These are phyloP conservation scores for Stenodema calcarata DNA, from an alignment of 2,888 invertebrate genomes.

Conservation along the genomic window DNA sequence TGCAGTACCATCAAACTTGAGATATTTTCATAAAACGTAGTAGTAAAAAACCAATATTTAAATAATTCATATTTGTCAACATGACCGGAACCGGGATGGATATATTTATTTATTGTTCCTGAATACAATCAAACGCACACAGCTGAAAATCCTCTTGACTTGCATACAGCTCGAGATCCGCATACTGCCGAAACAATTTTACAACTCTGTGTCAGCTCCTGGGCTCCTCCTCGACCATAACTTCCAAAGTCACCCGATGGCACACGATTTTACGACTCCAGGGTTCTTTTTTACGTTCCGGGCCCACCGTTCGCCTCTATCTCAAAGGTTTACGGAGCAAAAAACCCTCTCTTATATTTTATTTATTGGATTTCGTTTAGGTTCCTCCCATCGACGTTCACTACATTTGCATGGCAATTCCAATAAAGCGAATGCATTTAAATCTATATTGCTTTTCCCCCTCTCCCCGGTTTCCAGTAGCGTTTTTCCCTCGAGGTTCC, in stretches of 20 bases:
- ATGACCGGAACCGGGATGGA: too few species aligned
- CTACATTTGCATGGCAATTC: conserved; percentile 50
- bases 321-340: conserved; percentile 24
- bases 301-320: not conserved
- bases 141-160: not conserved
- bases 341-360: conserved; percentile 37
- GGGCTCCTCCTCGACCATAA: conserved; percentile 1
- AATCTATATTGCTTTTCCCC: conserved; percentile 45
- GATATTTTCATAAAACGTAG: too few species aligned
- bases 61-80: too few species aligned
- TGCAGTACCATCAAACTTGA: not conserved
- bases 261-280: conserved; percentile 36
- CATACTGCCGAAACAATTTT: conserved; percentile 37
- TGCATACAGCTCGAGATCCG: not conserved
- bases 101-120: too few species aligned
- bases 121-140: too few species aligned
- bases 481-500: not conserved
- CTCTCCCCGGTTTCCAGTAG: not conserved
- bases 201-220: conserved; percentile 27
- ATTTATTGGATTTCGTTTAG: conserved; percentile 48
- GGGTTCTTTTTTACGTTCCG: conserved; percentile 31
- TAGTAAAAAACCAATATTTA: too few species aligned
- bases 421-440: conserved; percentile 48
- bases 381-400: conserved; percentile 13
- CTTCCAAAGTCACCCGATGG: conserved; percentile 38